Conservation (phyloP, 2,113 vertebrate genomes). For the Odocoileus hemionus region DNA sequence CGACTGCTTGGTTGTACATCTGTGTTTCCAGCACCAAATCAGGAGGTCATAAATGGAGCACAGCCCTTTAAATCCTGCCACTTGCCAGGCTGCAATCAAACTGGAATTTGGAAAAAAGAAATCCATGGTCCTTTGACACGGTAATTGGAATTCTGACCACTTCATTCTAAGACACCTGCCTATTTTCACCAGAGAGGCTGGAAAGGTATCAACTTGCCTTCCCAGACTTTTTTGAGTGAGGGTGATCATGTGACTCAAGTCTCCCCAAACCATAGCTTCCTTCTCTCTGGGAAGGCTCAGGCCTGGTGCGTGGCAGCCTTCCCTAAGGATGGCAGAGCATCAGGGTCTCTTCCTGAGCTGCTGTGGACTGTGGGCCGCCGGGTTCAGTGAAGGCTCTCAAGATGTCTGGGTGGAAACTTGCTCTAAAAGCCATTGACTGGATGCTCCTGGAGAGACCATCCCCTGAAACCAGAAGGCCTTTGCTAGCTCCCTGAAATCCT, state of each 20-base stretch:
- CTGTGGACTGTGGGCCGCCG: rapidly evolving
- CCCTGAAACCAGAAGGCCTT: neutral
- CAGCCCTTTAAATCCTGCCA: neutral
- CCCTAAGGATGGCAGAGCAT: neutral
- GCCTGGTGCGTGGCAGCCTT: neutral
- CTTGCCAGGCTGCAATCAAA: neutral
- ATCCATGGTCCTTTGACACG: neutral
- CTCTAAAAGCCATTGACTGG: neutral
- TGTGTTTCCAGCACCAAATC: neutral
- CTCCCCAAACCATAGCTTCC: neutral
- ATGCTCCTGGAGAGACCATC: neutral
- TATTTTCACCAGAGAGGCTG: neutral
- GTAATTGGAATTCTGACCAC: neutral
- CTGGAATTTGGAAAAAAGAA: neutral
- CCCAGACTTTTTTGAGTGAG: neutral
- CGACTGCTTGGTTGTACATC: neutral
- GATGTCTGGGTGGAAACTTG: neutral
- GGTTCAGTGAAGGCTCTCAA: neutral
- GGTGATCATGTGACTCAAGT: neutral
- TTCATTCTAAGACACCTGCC: neutral
- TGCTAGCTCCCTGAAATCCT: neutral
- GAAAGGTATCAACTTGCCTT: neutral
- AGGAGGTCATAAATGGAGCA: neutral
- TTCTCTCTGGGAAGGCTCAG: neutral
- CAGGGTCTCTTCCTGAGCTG: too few species aligned